Evolutionary conservation across 2,797 vertebrate genomes (phyloP).

Genomic region (Karalla daura): DNA sequence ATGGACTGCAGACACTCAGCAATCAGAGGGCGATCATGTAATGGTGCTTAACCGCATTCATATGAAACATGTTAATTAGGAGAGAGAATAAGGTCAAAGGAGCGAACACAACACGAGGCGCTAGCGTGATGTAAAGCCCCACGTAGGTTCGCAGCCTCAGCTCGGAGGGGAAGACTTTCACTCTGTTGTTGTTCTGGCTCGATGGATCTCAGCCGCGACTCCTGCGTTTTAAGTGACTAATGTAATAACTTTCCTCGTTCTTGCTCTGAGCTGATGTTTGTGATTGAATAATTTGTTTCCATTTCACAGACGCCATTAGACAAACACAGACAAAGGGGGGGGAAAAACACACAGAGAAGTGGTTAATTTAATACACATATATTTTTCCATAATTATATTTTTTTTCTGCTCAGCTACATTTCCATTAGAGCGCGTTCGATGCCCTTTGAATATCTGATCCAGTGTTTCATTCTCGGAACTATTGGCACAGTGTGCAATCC

Average conservation of each 20-base stretch:
- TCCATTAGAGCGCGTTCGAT: slow-evolving; percentile 54
- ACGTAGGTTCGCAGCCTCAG: too few species aligned
- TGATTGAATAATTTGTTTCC: slow-evolving; percentile 42
- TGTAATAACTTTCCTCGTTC: slow-evolving; percentile 28
- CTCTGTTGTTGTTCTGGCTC: slow-evolving; percentile 17
- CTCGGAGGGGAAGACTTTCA: slow-evolving; percentile 1
- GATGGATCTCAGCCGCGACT: neutral
- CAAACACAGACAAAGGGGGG: slow-evolving; percentile 26
- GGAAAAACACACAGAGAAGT: slow-evolving; percentile 36
- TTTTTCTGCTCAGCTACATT: slow-evolving; percentile 51
- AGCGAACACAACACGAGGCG: slow-evolving; percentile 16
- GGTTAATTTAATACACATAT: slow-evolving; percentile 55
- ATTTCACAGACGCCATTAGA: slow-evolving; percentile 32
- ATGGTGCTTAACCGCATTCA: slow-evolving; percentile 55
- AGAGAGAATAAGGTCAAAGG: slow-evolving; percentile 61
- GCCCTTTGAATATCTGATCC: slow-evolving; percentile 63
- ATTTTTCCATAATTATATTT: slow-evolving; percentile 48
- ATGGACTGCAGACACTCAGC: slow-evolving; percentile 60
- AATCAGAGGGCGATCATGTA: slow-evolving; percentile 67
- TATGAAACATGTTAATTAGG: slow-evolving; percentile 62
- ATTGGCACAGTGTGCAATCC: slow-evolving; percentile 71
- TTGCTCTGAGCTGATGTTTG: slow-evolving; percentile 32
- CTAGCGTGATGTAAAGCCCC: too few species aligned
- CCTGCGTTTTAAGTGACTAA: slow-evolving; percentile 25
- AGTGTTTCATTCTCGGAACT: slow-evolving; percentile 54